phyloP scores from a whole-genome alignment of 2,797 vertebrate species.

The Microtus obscurus region DNA sequence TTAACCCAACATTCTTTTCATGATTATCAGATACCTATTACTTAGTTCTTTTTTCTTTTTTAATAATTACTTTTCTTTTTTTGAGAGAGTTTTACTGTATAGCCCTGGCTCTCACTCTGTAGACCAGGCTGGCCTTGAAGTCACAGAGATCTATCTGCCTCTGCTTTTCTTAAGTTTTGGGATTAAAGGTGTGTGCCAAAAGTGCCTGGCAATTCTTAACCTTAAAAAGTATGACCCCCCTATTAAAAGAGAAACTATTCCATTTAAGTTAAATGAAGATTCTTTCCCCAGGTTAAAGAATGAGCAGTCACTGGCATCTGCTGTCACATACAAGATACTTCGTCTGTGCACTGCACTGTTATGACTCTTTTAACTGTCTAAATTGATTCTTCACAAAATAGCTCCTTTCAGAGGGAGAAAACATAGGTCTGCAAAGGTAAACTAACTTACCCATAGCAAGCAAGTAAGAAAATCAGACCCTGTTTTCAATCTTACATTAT shows the following conservation, averaged over 20 bases:
- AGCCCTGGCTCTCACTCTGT: neutral
- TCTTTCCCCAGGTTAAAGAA: neutral
- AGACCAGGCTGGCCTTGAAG: neutral
- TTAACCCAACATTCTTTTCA: constrained; percentile 55
- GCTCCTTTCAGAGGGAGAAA: neutral
- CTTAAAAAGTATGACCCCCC: neutral
- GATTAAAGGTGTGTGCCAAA: neutral
- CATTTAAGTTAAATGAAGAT: constrained; percentile 39
- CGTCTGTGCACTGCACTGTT: neutral
- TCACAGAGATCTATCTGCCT: neutral
- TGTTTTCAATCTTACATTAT: neutral
- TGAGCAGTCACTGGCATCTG: neutral
- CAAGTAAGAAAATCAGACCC: neutral
- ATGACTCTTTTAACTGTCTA: neutral
- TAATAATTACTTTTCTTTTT: neutral
- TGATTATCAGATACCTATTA: constrained; percentile 20
- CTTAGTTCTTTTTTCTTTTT: constrained; percentile 22
- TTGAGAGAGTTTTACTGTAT: neutral
- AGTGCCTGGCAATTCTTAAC: neutral
- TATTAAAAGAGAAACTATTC: constrained; percentile 53
- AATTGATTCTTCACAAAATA: constrained; percentile 4
- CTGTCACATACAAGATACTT: neutral
- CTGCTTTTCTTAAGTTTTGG: neutral
- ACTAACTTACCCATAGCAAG: constrained; percentile 4
- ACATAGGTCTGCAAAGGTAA: neutral